Base-by-base conservation (phyloP, 1,140 invertebrate species). In the Leptonema lineaticorne region DNA sequence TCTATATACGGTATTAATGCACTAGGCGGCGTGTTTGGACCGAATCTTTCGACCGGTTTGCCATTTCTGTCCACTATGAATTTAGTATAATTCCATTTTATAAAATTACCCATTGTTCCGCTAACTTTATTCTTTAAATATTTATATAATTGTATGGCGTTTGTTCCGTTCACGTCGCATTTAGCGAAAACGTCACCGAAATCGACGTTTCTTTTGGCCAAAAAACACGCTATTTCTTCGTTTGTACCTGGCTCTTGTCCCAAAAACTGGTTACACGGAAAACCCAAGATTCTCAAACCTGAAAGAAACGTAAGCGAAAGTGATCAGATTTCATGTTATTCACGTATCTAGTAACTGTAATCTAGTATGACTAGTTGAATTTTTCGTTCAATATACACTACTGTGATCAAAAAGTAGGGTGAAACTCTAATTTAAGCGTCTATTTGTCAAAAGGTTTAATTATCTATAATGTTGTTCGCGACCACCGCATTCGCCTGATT, bases 31-130 rank as follows among this genome's bases (percentile, higher is more conserved):
- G 85, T 87, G 50, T 84, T 88, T 0, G 94, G 92, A 8, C 85
- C 87, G 78, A 92, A 92, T 75, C 95, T 84, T 71, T 90, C 88
- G 0, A 97, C 88, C 0, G 92, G 91, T 48, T 91, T 80, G 2
- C 96, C 96, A 57, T 96, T 82, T 76, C 89, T 93, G 78, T 97
- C 87, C 29, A 97, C 82, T 41, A 98, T 84, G 78, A 98, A 99
- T 77, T 98, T 98, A 3, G 93, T 93, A 74, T 98, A 98, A 79
- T 98, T 99, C 96, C 96, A 98, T 77, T 98, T 97, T 71, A 98
- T 95, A 45, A 85, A 87, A 76, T 89, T 84, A n/a, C 85, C 87
- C n/a, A 93, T 72, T 7, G 84, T 86, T 0, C 92, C 92, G 4
- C 83, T 81, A 75, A 94, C 87, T 71, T 92, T 91, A 18, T 84